Evolutionary conservation across 2,797 vertebrate genomes (phyloP).

Genomic region (Tinamus major): DNA sequence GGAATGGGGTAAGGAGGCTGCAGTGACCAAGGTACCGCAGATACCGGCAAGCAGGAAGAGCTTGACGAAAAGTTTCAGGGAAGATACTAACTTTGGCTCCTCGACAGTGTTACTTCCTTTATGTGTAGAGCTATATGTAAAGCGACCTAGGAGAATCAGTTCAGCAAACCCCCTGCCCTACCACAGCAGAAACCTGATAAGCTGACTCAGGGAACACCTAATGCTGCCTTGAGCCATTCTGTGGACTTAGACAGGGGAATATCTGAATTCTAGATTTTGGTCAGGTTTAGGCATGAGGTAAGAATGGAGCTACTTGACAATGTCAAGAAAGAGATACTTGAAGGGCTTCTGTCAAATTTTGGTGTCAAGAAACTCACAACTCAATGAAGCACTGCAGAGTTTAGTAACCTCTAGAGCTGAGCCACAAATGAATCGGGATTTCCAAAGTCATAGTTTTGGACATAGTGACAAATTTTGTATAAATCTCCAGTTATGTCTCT

Average conservation of each 20-base stretch:
- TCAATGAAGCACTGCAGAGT: neutral
- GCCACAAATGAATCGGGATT: neutral
- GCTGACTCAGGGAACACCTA: neutral
- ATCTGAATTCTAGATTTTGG: neutral
- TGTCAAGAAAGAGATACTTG: neutral
- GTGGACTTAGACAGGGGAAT: neutral
- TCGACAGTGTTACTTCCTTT: neutral
- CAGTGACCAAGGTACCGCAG: neutral
- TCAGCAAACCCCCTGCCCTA: fast-evolving
- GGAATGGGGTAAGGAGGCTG: neutral
- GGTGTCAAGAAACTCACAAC: neutral
- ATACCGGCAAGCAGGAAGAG: neutral
- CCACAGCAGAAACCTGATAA: neutral
- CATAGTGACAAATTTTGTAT: neutral
- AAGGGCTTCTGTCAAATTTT: neutral
- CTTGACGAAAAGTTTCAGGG: neutral
- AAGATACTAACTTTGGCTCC: neutral
- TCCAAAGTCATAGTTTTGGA: neutral
- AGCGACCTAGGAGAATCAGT: neutral
- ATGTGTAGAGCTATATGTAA: neutral
- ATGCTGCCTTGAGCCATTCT: neutral
- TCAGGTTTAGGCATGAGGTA: neutral
- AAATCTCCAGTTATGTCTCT: neutral
- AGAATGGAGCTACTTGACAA: neutral
- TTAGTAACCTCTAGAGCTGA: neutral